Percentiles rank a stretch among this genome's conserved stretches.
phyloP scores from a whole-genome alignment of 2,888 invertebrate species.

The Lasioglossum villosulum region DNA sequence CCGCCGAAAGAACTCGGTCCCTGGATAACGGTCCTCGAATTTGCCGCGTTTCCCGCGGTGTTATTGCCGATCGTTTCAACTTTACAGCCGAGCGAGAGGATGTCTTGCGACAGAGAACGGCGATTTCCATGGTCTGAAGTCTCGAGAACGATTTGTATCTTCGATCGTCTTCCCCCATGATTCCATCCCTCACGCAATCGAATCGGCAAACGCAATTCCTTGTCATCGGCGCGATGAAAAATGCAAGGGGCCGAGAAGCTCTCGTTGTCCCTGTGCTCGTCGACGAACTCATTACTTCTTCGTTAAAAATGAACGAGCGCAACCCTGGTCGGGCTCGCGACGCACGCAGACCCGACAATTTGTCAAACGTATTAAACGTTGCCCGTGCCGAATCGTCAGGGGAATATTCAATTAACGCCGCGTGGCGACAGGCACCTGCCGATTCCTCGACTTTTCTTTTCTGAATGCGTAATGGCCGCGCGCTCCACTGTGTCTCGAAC shows the following conservation, averaged over 20 bases:
- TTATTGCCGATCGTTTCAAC: background rate
- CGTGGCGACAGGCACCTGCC: conserved; percentile 14
- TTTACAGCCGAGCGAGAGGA: background rate
- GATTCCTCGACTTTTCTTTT: conserved; percentile 13
- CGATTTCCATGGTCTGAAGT: background rate
- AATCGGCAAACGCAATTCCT: conserved; percentile 1
- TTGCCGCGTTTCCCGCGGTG: background rate
- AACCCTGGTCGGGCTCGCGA: background rate
- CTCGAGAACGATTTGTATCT: background rate
- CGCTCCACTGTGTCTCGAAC: background rate
- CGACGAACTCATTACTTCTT: conserved; percentile 38
- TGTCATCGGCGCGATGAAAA: conserved; percentile 36
- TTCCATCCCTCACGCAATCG: background rate
- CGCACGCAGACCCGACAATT: conserved; percentile 3
- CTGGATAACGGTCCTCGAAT: background rate
- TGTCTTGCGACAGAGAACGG: background rate
- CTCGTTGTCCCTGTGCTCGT: conserved; percentile 17
- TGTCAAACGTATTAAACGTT: conserved; percentile 20
- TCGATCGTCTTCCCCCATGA: background rate
- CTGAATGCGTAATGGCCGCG: background rate
- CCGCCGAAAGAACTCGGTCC: conserved; percentile 23
- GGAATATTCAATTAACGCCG: conserved; percentile 32
- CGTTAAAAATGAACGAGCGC: conserved; percentile 50
- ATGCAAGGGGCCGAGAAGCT: conserved; percentile 25
- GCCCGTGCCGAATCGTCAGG: background rate